phyloP scores from a whole-genome alignment of 2,797 vertebrate genomes.

The Strix occidentalis region DNA sequence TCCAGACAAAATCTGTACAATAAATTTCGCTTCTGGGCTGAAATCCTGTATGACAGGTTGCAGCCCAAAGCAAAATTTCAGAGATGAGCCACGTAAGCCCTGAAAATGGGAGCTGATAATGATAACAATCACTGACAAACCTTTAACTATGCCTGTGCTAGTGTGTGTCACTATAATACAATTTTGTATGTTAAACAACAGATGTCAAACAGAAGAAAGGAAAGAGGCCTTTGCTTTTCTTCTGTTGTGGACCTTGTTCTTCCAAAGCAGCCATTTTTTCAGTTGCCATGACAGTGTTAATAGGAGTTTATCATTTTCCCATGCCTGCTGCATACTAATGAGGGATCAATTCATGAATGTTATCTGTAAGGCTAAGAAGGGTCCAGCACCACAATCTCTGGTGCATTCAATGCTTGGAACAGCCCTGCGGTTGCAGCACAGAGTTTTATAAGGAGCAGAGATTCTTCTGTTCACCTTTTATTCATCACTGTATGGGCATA shows the following conservation, averaged over 20 bases:
- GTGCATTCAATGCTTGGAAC: not conserved
- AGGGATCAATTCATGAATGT: slow-evolving; percentile 68
- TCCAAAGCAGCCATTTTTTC: slow-evolving; percentile 86
- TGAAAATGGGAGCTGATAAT: slow-evolving; percentile 22
- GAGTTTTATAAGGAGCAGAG: not conserved
- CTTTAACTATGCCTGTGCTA: not conserved
- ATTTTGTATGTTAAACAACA: slow-evolving; percentile 90
- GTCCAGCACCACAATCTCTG: not conserved
- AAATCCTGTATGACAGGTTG: slow-evolving; percentile 35
- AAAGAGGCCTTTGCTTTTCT: slow-evolving; percentile 82
- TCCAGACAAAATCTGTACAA: not conserved
- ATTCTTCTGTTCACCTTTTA: not conserved
- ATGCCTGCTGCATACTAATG: slow-evolving; percentile 80
- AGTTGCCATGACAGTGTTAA: slow-evolving; percentile 90
- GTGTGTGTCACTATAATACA: slow-evolving; percentile 75
- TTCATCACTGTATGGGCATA: not conserved
- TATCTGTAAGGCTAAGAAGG: slow-evolving; percentile 75
- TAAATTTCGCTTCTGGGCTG: slow-evolving; percentile 32
- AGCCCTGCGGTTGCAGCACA: not conserved
- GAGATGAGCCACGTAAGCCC: slow-evolving; percentile 36
- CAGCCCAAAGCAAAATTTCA: not conserved
- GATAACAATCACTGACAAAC: slow-evolving; percentile 25
- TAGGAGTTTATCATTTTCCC: slow-evolving; percentile 87
- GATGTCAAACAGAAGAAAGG: slow-evolving; percentile 89
- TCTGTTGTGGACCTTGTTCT: slow-evolving; percentile 82